Conservation (phyloP, 2,888 invertebrate genomes). For the Ophioninae sp. region DNA sequence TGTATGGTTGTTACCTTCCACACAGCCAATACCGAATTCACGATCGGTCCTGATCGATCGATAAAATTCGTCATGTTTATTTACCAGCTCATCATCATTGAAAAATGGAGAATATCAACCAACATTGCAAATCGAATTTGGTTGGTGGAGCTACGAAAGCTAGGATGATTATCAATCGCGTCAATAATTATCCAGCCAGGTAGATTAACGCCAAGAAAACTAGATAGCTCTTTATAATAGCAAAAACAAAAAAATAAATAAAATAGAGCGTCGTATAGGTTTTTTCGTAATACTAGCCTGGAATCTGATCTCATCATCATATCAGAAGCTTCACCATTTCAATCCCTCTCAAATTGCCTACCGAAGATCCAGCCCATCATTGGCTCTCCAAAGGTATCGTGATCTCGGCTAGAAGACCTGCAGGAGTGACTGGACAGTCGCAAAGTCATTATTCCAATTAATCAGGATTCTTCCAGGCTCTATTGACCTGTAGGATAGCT, state of each 20-base stretch:
- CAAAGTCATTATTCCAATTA: not conserved
- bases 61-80: constrained; percentile 28
- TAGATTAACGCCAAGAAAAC: too few species aligned
- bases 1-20: constrained; percentile 45
- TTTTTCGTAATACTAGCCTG: not conserved
- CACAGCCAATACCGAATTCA: not conserved
- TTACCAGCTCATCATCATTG: constrained; percentile 1
- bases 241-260: too few species aligned
- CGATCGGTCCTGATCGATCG: not conserved
- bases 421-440: not conserved
- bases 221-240: too few species aligned
- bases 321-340: not conserved
- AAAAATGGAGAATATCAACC: not conserved
- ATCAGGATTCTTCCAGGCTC: not conserved
- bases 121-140: not conserved
- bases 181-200: too few species aligned
- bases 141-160: not conserved
- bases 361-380: not conserved
- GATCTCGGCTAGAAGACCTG: not conserved
- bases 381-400: not conserved
- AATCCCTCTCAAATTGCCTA: not conserved
- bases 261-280: too few species aligned
- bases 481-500: not conserved
- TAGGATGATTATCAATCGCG: not conserved
- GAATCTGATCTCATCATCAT: not conserved